Evolutionary conservation across 2,797 vertebrate genomes (phyloP).

Genomic region (Coendou prehensilis): DNA sequence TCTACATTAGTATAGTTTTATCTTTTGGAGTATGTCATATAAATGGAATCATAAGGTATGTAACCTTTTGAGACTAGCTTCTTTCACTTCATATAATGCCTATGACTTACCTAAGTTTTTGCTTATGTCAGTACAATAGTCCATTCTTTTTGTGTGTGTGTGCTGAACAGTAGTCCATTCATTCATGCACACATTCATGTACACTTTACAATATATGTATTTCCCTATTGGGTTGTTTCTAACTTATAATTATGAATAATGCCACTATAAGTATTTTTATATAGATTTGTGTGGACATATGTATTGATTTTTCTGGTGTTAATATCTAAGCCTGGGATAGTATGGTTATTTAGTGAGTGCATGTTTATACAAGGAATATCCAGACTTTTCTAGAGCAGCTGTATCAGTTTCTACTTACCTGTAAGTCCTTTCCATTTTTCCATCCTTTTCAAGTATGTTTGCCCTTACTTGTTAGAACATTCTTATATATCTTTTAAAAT

Average conservation of each 20-base stretch:
- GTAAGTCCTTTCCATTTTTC: not conserved
- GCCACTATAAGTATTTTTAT: not conserved
- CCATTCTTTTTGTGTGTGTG: not conserved
- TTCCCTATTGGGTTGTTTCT: not conserved
- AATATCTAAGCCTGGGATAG: not conserved
- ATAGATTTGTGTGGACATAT: not conserved
- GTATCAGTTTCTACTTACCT: not conserved
- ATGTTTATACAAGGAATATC: slow-evolving; percentile 14
- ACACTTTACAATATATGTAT: not conserved
- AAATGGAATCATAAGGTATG: not conserved
- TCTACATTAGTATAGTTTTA: slow-evolving; percentile 7
- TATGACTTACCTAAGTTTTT: slow-evolving; percentile 18
- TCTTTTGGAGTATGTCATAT: not conserved
- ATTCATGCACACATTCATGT: not conserved
- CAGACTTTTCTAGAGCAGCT: not conserved
- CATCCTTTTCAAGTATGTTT: slow-evolving; percentile 14
- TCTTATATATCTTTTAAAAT: slow-evolving; percentile 52
- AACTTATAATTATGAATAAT: slow-evolving; percentile 57
- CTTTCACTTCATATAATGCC: slow-evolving; percentile 16
- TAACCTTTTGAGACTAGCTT: slow-evolving; percentile 16
- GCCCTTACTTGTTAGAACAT: slow-evolving; percentile 40
- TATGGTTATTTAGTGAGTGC: not conserved
- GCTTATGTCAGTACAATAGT: not conserved
- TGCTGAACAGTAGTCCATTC: not conserved
- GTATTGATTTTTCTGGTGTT: slow-evolving; percentile 46